Conservation (phyloP, 2,113 vertebrate genomes). For the Gadus macrocephalus region DNA sequence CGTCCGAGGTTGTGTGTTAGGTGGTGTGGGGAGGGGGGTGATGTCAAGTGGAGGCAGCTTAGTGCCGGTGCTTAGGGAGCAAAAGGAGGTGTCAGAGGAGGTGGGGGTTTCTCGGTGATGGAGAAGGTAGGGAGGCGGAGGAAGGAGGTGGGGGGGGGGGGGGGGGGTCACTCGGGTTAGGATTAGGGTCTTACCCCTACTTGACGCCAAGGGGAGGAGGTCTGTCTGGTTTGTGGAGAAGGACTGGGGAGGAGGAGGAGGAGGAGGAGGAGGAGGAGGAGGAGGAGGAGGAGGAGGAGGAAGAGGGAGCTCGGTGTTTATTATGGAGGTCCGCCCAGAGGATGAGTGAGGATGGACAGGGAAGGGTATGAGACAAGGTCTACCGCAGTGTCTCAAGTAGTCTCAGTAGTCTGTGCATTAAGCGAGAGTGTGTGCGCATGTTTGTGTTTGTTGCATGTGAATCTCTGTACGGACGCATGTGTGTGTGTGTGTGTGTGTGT, state of each 20-base stretch:
- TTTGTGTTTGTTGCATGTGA: neutral
- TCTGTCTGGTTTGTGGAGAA: constrained; percentile 24
- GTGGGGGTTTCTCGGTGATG: constrained; percentile 47
- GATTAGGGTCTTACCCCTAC: neutral
- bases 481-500: too few relatives aligned
- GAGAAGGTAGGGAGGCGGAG: constrained; percentile 42
- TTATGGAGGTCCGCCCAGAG: constrained; percentile 44
- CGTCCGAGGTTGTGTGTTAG: constrained; percentile 1
- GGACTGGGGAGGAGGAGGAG: constrained; percentile 6
- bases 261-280: constrained; percentile 9
- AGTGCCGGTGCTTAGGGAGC: constrained; percentile 44
- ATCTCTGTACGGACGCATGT: neutral
- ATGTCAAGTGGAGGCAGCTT: constrained; percentile 58
- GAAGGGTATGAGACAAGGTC: constrained; percentile 34
- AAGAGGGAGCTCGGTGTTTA: constrained; percentile 29
- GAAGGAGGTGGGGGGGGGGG: neutral
- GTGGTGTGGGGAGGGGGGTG: constrained; percentile 35
- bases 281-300: constrained; percentile 18
- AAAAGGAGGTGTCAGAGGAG: constrained; percentile 58
- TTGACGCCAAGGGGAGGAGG: constrained; percentile 27
- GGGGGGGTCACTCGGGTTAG: neutral
- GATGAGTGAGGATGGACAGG: constrained; percentile 28
- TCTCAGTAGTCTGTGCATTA: too few relatives aligned
- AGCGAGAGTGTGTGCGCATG: too few relatives aligned
- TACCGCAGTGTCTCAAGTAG: constrained; percentile 24